phyloP scores from a whole-genome alignment of 2,113 vertebrate species.

The Hypanus sabinus region DNA sequence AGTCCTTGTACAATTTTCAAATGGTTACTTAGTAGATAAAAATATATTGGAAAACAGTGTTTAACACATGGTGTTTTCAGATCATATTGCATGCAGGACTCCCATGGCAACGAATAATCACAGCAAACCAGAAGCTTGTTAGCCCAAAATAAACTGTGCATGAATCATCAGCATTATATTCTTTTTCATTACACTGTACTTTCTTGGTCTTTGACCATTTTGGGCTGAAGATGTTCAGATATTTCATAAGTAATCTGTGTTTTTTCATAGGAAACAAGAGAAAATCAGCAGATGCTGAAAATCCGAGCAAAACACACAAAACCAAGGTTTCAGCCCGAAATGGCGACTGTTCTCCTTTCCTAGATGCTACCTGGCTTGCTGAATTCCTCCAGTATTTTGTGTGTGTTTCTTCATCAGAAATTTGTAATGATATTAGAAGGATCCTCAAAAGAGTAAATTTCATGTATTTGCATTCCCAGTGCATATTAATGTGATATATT shows the following conservation, averaged over 20 bases:
- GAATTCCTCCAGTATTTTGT: too few relatives aligned
- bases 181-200: neutral
- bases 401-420: neutral
- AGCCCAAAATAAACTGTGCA: conserved; percentile 25
- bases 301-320: too few relatives aligned
- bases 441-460: conserved; percentile 4
- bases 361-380: too few relatives aligned
- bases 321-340: too few relatives aligned
- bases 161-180: conserved; percentile 31
- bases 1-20: neutral
- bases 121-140: conserved; percentile 14
- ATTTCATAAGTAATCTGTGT: neutral
- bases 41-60: conserved; percentile 13
- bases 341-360: too few relatives aligned
- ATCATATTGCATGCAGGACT: conserved; percentile 6
- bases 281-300: too few relatives aligned
- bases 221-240: neutral
- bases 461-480: neutral
- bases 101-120: conserved; percentile 33
- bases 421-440: neutral
- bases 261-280: too few relatives aligned
- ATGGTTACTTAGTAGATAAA: neutral
- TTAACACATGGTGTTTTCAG: conserved; percentile 16
- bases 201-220: conserved; percentile 9
- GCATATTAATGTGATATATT: neutral